phyloP scores from a whole-genome alignment of 1,140 invertebrate genomes.

The Pseudobourletiella spinata region DNA sequence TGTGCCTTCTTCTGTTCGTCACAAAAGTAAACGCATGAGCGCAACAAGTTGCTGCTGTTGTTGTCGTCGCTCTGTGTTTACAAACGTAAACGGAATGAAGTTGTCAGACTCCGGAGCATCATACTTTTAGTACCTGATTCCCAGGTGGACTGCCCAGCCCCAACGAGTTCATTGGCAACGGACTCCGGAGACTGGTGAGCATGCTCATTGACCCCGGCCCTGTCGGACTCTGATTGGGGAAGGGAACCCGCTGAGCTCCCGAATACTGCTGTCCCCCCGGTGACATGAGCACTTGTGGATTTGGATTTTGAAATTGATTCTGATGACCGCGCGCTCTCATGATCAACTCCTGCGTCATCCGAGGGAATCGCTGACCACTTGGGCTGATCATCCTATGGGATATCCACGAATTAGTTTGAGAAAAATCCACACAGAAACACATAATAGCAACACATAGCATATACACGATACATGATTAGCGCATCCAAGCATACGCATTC shows the following conservation, averaged over 20 bases:
- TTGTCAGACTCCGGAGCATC: too few relatives aligned
- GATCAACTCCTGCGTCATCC: constrained; percentile 30
- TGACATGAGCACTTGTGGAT: constrained; percentile 17
- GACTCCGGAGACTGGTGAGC: constrained; percentile 21
- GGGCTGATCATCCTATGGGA: constrained; percentile 21
- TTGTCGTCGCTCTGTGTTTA: too few relatives aligned
- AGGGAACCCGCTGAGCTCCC: constrained; percentile 17
- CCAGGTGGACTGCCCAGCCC: constrained; percentile 29
- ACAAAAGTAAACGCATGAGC: constrained; percentile 1
- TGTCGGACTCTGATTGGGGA: constrained; percentile 30
- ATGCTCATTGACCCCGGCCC: constrained; percentile 13
- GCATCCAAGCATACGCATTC: too few relatives aligned
- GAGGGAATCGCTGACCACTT: constrained; percentile 16
- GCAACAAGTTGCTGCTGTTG: not conserved
- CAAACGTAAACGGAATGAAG: too few relatives aligned
- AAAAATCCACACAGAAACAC: too few relatives aligned
- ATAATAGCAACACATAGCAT: too few relatives aligned
- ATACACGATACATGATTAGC: too few relatives aligned
- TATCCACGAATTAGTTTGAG: too few relatives aligned
- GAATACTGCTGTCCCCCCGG: constrained; percentile 18
- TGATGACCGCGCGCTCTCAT: constrained; percentile 20
- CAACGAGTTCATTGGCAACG: constrained; percentile 26
- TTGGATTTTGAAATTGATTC: constrained; percentile 18
- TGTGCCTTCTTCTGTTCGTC: too few relatives aligned
- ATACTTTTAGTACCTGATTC: constrained; percentile 8